Conservation (phyloP, 1,140 invertebrate genomes). For the Pomacea maculata region DNA sequence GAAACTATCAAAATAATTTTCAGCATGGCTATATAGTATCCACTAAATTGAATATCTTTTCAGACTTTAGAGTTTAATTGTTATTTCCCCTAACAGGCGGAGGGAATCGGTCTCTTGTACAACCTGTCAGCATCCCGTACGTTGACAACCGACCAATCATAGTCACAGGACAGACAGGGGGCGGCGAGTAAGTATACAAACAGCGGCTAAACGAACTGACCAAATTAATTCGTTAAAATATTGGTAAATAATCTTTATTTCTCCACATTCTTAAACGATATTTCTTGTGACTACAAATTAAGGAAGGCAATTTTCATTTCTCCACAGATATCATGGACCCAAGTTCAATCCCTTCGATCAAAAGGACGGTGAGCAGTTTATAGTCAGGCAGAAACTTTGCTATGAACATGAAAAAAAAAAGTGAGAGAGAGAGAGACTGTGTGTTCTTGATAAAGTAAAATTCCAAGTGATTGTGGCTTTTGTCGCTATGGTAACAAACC, state of each 20-base stretch:
- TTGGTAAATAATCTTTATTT: background rate
- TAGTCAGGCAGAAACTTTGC: too few species aligned
- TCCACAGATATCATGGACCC: conserved; percentile 14
- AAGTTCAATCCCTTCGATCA: conserved; percentile 23
- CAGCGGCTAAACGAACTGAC: background rate
- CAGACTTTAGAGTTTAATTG: too few species aligned
- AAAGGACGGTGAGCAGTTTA: conserved; percentile 9
- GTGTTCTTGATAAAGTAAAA: too few species aligned
- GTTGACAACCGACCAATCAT: conserved; percentile 36
- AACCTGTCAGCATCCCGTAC: conserved; percentile 26
- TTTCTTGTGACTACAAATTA: background rate
- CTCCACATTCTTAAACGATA: background rate
- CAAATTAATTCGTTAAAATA: background rate
- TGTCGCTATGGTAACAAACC: too few species aligned
- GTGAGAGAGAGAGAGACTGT: too few species aligned
- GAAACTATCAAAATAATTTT: too few species aligned
- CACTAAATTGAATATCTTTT: too few species aligned
- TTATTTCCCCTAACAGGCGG: background rate
- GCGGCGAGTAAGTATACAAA: background rate
- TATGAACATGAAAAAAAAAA: too few species aligned
- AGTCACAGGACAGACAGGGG: conserved; percentile 12
- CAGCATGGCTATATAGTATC: too few species aligned
- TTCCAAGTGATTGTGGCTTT: too few species aligned
- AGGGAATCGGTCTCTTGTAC: conserved; percentile 26
- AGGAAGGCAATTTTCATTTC: background rate